These are phyloP conservation scores for Teleogryllus occipitalis DNA, from an alignment of 1,140 invertebrate genomes.

Conservation along the genomic window DNA sequence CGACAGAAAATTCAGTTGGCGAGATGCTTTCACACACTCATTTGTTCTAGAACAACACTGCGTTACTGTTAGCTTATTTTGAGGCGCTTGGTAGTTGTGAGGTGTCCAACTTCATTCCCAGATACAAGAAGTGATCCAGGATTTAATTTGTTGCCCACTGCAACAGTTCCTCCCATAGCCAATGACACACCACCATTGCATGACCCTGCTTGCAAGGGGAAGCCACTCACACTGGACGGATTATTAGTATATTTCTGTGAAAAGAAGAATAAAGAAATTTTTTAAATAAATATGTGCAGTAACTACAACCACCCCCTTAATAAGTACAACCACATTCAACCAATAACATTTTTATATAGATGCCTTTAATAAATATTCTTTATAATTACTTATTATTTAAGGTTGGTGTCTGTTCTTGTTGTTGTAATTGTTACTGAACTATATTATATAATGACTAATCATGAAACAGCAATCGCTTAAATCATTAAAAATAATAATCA, in stretches of 20 bases:
- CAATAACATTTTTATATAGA: too few relatives aligned
- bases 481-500: too few relatives aligned
- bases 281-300: too few relatives aligned
- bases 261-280: not conserved
- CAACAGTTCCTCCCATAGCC: conserved; percentile 13
- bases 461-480: too few relatives aligned
- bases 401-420: too few relatives aligned
- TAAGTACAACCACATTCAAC: too few relatives aligned
- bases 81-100: conserved; percentile 16
- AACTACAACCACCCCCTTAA: too few relatives aligned
- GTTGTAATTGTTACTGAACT: too few relatives aligned
- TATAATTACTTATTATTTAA: too few relatives aligned
- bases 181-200: conserved; percentile 18
- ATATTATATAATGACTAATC: too few relatives aligned
- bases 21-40: not conserved
- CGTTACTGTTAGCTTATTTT: conserved; percentile 20
- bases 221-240: conserved; percentile 19
- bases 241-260: conserved; percentile 20
- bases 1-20: not conserved
- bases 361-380: too few relatives aligned
- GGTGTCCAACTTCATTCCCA: conserved; percentile 6
- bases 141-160: conserved; percentile 7
- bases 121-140: conserved; percentile 6
- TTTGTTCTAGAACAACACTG: not conserved
- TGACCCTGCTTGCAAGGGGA: not conserved